Evolutionary conservation across 2,113 vertebrate genomes (phyloP).

Genomic region (Podilymbus podiceps): DNA sequence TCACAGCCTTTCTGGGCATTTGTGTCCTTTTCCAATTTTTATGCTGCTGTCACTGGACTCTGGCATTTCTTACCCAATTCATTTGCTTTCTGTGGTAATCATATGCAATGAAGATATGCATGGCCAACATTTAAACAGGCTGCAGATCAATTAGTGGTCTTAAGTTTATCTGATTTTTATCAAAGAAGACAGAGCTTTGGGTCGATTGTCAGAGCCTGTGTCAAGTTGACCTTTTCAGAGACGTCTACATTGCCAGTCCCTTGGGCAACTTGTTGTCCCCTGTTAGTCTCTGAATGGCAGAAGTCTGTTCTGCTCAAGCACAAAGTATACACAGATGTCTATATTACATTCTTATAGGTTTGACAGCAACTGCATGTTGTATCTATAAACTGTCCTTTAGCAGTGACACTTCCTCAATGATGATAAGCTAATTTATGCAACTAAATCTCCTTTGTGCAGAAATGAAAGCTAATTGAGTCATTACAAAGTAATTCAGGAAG

Average conservation of each 20-base stretch:
- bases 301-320: slow-evolving; percentile 97
- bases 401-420: slow-evolving; percentile 99
- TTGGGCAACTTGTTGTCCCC: slow-evolving; percentile 88
- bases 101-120: slow-evolving; percentile 91
- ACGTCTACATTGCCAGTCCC: slow-evolving; percentile 88
- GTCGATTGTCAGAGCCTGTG: slow-evolving; percentile 98
- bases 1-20: slow-evolving; percentile 52
- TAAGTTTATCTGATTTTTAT: slow-evolving; percentile 99
- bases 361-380: slow-evolving; percentile 99
- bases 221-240: slow-evolving; percentile 99
- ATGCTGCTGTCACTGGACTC: slow-evolving; percentile 76
- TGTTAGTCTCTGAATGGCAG: slow-evolving; percentile 98
- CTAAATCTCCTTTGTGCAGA: slow-evolving; percentile 99
- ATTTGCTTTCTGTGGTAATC: slow-evolving; percentile 84
- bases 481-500: slow-evolving; percentile 98
- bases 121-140: slow-evolving; percentile 90
- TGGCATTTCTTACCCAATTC: slow-evolving; percentile 79
- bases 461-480: slow-evolving; percentile 99
- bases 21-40: slow-evolving; percentile 73
- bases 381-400: slow-evolving; percentile 99
- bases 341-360: slow-evolving; percentile 91
- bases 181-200: slow-evolving; percentile 95
- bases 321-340: slow-evolving; percentile 99
- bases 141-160: slow-evolving; percentile 92
- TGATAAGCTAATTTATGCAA: slow-evolving; percentile 98